Base-by-base conservation (phyloP, 2,113 vertebrate genomes). In the Corapipo altera region DNA sequence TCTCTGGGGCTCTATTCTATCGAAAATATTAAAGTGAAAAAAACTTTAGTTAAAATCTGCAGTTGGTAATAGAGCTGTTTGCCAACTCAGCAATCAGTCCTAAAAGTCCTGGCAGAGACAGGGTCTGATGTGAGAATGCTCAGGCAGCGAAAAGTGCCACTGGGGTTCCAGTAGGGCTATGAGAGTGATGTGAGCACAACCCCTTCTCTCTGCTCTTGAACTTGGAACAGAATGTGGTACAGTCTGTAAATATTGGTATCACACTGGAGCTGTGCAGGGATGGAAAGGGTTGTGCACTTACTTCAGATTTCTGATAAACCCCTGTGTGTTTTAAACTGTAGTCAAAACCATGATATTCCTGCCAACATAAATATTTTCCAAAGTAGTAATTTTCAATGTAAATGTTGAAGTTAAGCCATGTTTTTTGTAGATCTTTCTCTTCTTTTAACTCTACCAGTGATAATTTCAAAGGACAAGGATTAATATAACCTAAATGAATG, bases 301-400 rank as follows among this genome's bases (percentile, higher is more conserved):
- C 58, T 88, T 91, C 88, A 94, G 88, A 90, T 92, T 93, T 76
- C 81, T 94, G 90, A 96, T 94, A 86, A 95, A 58, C 69, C 77
- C 77, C 33, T 7, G 30, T 28, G 61, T 39, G 27, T 46, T 81
- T 92, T 89, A 75, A 91, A 27, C 27, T 3, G 5, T 64, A 28
- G 39, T 89, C 65, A 96, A 95, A 96, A 83, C 91, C 39, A 3
- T 59, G 57, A 69, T 28, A 24, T 33, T 74, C 80, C 54, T 70
- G 88, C 91, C 90, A 97, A 94, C 22, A 27, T 35, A 96, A 97
- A 95, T 90, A 96, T 89, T 96, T 96, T 93, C 91, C 77, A 82
- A 77, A 95, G 70, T 57, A 93, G 57, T 85, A 62, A 54, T 96
- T 97, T 96, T 91, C 37, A 94, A 48, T 74, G 62, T 96, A 91